Base-by-base conservation (phyloP, 1,140 invertebrate genomes). In the Ctenoplectra terminalis region DNA sequence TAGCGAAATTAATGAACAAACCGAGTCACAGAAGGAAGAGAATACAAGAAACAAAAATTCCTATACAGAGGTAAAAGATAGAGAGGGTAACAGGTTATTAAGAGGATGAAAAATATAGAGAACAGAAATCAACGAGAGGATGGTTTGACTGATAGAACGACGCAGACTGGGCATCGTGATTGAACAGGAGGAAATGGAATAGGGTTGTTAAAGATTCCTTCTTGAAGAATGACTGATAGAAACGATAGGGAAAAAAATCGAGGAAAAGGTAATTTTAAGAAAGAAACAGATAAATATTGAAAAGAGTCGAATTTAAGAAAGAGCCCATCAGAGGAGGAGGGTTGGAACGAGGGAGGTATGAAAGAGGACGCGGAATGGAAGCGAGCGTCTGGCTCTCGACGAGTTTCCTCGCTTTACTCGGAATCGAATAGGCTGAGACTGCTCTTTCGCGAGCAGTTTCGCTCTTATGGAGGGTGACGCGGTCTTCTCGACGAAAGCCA, bases 381-480 rank as follows among this genome's bases (percentile, higher is more conserved):
- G 69, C 56, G 43, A 48, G 46, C 46, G 70, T 75, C 60, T 66
- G 79, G 43, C 52, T 40, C 52, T 76, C 64, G 61, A 77, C 37
- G 43, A 54, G 34, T 61, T 82, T 77, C 56, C 58, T 69, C 80
- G 54, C 60, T n/a, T 54, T 61, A 34, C n/a, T 9, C 17, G 26
- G 54, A 52, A 79, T 79, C 56, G 67, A 70, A 72, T 72, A 71
- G 67, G 77, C 54, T 63, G 77, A 63, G 58, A 34, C 77, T 73
- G 77, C 77, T 80, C 69, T 73, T 80, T 63, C 70, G 46, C 67
- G 73, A 56, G 54, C 46, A 69, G 63, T 77, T 52, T 76, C 37
- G 26, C 70, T 63, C 69, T 73, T 56, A 63, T 80, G 56, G 77
- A 73, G 77, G 46, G 77, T 73, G 69, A 72, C 69, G 69, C 23